Conservation (phyloP, 2,797 vertebrate genomes). For the Dendrocincla fuliginosa region DNA sequence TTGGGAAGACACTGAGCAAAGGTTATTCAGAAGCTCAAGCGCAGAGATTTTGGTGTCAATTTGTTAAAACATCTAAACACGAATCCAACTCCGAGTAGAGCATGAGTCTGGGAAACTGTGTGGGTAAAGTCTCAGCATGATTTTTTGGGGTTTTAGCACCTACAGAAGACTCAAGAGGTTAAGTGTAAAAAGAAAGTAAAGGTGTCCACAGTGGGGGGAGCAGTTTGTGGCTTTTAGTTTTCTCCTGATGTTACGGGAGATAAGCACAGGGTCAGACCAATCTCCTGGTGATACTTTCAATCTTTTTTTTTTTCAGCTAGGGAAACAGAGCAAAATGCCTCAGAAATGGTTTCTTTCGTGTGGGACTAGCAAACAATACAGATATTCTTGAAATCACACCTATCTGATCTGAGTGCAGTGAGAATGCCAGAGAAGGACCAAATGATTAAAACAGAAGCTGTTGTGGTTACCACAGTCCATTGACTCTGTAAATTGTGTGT, state of each 20-base stretch:
- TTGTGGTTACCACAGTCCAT: slow-evolving; percentile 2
- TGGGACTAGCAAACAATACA: not conserved
- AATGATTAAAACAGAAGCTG: slow-evolving; percentile 32
- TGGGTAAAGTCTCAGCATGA: not conserved
- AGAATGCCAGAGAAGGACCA: not conserved
- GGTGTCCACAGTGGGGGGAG: not conserved
- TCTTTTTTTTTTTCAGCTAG: not conserved
- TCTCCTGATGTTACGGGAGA: not conserved
- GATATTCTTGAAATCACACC: not conserved
- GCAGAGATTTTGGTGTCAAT: not conserved
- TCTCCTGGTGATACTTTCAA: not conserved
- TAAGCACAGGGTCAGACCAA: not conserved
- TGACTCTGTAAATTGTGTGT: slow-evolving; percentile 43
- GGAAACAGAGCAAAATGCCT: not conserved
- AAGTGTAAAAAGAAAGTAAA: not conserved
- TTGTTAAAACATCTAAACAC: not conserved
- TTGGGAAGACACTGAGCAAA: not conserved
- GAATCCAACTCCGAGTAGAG: not conserved
- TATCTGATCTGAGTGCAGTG: not conserved
- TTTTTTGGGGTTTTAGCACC: not conserved
- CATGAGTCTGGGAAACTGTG: not conserved
- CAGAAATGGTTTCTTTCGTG: not conserved
- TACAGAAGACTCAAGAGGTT: not conserved
- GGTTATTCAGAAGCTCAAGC: not conserved
- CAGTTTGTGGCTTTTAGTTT: not conserved